These are phyloP conservation scores for Dione vanillae DNA, from an alignment of 2,888 invertebrate species.

Conservation along the genomic window DNA sequence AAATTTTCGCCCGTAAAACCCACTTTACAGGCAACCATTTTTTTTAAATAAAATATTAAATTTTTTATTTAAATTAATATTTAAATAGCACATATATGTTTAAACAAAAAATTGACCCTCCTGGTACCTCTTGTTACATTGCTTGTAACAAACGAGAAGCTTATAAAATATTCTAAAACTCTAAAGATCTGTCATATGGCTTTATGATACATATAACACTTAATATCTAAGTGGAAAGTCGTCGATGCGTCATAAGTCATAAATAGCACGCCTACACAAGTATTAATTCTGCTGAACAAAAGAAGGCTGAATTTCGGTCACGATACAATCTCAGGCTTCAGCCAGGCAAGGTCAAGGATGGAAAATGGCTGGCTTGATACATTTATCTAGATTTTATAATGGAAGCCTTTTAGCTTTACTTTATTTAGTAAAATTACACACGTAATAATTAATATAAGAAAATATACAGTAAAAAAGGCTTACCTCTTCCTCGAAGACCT, in stretches of 20 bases:
- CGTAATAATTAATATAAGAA: no score
- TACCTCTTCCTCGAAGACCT: no score
- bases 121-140: no score
- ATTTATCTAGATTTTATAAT: neutral
- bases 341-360: conserved; percentile 51
- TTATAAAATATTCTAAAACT: neutral
- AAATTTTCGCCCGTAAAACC: no score
- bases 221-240: neutral
- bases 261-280: conserved; percentile 26
- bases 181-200: neutral
- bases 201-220: neutral
- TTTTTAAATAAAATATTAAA: no score
- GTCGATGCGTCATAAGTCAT: conserved; percentile 14
- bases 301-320: conserved; percentile 43
- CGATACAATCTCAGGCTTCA: conserved; percentile 44
- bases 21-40: no score
- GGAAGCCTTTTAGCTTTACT: neutral
- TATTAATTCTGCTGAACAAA: conserved; percentile 43
- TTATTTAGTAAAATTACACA: neutral
- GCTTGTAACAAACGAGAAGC: no score
- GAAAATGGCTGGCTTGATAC: conserved; percentile 44
- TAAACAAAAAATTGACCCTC: no score
- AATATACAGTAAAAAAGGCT: no score
- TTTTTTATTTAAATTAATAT: no score
- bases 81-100: no score